phyloP scores from a whole-genome alignment of 2,888 invertebrate species.

The Amphimallon solstitiale region DNA sequence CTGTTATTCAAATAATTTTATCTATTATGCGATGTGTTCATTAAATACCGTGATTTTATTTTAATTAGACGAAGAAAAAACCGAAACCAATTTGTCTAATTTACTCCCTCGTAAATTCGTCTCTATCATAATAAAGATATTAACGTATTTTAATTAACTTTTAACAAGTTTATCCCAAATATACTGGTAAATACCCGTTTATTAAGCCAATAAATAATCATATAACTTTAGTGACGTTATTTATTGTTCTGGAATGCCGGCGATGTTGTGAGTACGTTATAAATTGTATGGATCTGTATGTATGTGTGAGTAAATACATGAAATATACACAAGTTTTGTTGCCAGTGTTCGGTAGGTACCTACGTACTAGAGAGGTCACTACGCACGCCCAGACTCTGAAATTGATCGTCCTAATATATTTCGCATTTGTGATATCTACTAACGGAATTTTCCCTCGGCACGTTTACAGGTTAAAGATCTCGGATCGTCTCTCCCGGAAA shows the following conservation, averaged over 20 bases:
- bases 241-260: constrained; percentile 26
- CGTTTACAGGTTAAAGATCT: constrained; percentile 30
- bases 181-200: constrained; percentile 10
- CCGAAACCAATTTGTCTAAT: background rate
- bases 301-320: background rate
- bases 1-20: too few relatives aligned
- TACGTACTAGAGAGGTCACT: constrained; percentile 12
- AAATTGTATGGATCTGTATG: background rate
- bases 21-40: background rate
- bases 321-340: constrained; percentile 1
- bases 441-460: constrained; percentile 24
- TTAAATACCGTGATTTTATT: too few relatives aligned
- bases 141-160: constrained; percentile 18
- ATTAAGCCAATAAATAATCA: constrained; percentile 30
- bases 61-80: too few relatives aligned
- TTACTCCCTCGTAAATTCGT: background rate
- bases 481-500: constrained; percentile 16
- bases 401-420: constrained; percentile 23
- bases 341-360: background rate
- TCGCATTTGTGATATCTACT: constrained; percentile 21
- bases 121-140: background rate
- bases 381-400: constrained; percentile 20
- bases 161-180: constrained; percentile 9
- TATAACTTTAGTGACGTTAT: constrained; percentile 12
- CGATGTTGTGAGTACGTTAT: constrained; percentile 1